Base-by-base conservation (phyloP, 2,888 invertebrate species). In the Zhuqinia jingwanae region DNA sequence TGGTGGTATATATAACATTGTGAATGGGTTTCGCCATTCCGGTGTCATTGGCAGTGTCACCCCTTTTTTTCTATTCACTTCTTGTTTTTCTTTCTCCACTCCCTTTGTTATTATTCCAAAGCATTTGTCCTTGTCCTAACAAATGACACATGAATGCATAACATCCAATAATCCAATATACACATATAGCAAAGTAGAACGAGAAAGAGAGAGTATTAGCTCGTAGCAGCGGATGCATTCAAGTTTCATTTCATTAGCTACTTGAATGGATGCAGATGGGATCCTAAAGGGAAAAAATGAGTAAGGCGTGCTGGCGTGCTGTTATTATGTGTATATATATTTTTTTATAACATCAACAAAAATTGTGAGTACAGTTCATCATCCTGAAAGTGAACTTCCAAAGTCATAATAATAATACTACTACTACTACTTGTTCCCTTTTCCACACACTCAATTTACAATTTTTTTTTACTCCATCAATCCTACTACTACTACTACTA, bases 101-200 rank as follows among this genome's bases (percentile, higher is more conserved):
- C n/a, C 83, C 53, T 63, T 83, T 83, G 83, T 83, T 83, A 65
- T 83, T 83, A 65, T 83, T 83, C 42, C 56, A 53, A 63, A 65
- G 83, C 83, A 76, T 83, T 83, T 76, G 83, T 83, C 63, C 76
- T 76, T 83, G 83, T 83, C 83, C 75, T 36, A 83, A 83, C 83
- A 83, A 76, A 83, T 75, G 76, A 83, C 76, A 76, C 82, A 73
- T 82, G 65, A 73, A 83, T 83, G 76, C 63, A 53, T 58, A 82
- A 81, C 80, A 79, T 79, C 53, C 65, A 53, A 68, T 68, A 79
- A 79, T 81, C 81, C 56, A 81, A 81, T 70, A 81, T 30, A 60
- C 36, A 36, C 8, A 36, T 36, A 36, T 6, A 36, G 36, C 5
- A 36, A 8, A 36, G 36, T 36, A 36, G 8, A n/a, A n/a, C n/a